These are phyloP conservation scores for Cosmorhoe ocellata DNA, from an alignment of 2,888 invertebrate species.

Conservation along the genomic window DNA sequence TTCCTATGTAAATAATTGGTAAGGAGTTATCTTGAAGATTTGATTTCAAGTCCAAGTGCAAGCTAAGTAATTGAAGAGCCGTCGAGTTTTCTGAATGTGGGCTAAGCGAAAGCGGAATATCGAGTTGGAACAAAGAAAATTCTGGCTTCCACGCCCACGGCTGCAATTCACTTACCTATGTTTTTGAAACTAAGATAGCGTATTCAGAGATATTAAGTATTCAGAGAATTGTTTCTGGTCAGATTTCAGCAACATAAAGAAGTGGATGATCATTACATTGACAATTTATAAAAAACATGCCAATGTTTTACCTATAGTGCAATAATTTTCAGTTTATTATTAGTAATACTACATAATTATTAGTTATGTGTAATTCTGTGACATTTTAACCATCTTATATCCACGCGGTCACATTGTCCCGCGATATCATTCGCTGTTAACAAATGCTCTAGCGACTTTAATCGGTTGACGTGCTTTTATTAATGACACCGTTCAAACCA, in stretches of 20 bases:
- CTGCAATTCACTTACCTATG: no score
- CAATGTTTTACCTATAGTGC: no score
- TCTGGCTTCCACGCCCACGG: no score
- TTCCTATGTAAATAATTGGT: slow-evolving; percentile 2
- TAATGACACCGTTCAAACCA: slow-evolving; percentile 48
- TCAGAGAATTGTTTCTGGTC: no score
- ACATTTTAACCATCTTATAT: slow-evolving; percentile 34
- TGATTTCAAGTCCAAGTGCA: slow-evolving; percentile 14
- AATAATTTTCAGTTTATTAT: no score
- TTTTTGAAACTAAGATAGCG: no score
- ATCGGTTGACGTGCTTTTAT: slow-evolving; percentile 50
- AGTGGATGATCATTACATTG: no score
- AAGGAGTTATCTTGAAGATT: slow-evolving; percentile 1
- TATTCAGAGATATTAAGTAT: no score
- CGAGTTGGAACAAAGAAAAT: slow-evolving; percentile 13
- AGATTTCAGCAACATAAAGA: no score
- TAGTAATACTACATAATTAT: no score
- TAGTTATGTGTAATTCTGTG: no score
- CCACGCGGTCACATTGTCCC: slow-evolving; percentile 37
- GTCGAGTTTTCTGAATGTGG: slow-evolving; percentile 13
- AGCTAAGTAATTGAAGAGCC: slow-evolving; percentile 12
- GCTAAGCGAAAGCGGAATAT: slow-evolving; percentile 17
- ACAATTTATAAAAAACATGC: no score
- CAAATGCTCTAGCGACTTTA: slow-evolving; percentile 51
- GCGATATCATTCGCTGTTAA: slow-evolving; percentile 51